Evolutionary conservation across 1,140 invertebrate genomes (phyloP).

Genomic region (Holcopasites calliopsidis): DNA sequence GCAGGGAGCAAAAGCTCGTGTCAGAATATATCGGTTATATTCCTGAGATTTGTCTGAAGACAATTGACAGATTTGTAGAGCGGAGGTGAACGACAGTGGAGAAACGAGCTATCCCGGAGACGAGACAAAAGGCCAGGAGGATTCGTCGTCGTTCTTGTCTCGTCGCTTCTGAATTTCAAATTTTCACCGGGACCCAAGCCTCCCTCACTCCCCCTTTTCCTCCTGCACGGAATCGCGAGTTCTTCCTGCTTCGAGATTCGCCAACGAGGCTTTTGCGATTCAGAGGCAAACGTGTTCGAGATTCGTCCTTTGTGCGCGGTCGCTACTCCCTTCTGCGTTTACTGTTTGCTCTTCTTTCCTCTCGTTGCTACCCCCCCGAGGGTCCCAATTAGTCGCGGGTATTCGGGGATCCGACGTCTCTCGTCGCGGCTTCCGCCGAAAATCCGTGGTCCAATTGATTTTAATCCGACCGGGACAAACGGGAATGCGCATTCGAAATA

Average conservation of each 20-base stretch:
- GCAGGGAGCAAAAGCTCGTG: constrained; percentile 25
- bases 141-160: constrained; percentile 41
- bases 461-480: constrained; percentile 73
- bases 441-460: constrained; percentile 72
- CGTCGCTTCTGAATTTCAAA: constrained; percentile 77
- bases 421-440: constrained; percentile 64
- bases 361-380: constrained; percentile 68
- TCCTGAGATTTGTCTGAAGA: constrained; percentile 74
- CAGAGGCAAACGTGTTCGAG: not conserved
- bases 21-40: constrained; percentile 64
- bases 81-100: constrained; percentile 56
- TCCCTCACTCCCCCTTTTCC: not conserved
- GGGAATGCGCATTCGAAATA: constrained; percentile 79
- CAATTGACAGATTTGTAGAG: constrained; percentile 79
- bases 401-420: constrained; percentile 68
- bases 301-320: constrained; percentile 15
- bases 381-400: constrained; percentile 79
- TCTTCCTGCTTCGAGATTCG: constrained; percentile 16
- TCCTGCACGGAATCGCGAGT: not conserved
- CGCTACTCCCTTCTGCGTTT: constrained; percentile 1
- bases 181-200: constrained; percentile 49
- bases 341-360: constrained; percentile 9
- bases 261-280: constrained; percentile 16
- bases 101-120: constrained; percentile 50
- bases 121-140: constrained; percentile 72